Base-by-base conservation (phyloP, 2,797 vertebrate genomes). In the Bufotes viridis region DNA sequence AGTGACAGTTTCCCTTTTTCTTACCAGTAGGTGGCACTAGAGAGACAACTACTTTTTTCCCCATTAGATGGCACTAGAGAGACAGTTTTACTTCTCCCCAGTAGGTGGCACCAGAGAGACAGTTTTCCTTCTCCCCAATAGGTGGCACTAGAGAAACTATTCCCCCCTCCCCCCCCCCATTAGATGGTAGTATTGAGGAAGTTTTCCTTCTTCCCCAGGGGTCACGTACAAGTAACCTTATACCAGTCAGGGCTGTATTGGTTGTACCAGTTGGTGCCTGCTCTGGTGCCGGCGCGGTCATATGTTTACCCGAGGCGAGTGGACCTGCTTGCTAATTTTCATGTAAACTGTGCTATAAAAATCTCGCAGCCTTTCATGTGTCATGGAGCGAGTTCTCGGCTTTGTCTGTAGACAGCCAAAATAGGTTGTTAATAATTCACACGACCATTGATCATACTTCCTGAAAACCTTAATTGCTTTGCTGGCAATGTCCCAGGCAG, bases 351-450 rank as follows among this genome's bases (percentile, higher is more conserved):
- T 70, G 60, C 75, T 67, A 89, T 85, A 82, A 86, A 89, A 63
- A 61, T 86, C 79, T 72, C 34, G n/a, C 42, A 65, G 72, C 58
- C 74, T 89, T 86, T 72, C 72, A 61, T 86, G 84, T 76, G 84
- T 75, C 83, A n/a, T 34, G 79, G 17, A 63, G 67, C 57, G 84
- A 49, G 69, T 86, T 60, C 78, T 80, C 67, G 13, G 78, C 84
- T 86, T 80, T 57, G 80, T 76, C 83, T 78, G 88, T 63, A 89
- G 88, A 86, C 78, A 61, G 84, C 88, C 76, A 82, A 82, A 83
- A 86, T 86, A 86, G 61, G 72, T 86, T 86, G 84, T 89, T 89
- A 89, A 89, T 89, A 89, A 89, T 89, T 89, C 88, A 89, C 81
- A 86, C 53, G 26, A 55, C 57, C 84, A 89, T 89, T 89, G 88